phyloP scores from a whole-genome alignment of 1,140 invertebrate genomes.

The Drosophila bocki region DNA sequence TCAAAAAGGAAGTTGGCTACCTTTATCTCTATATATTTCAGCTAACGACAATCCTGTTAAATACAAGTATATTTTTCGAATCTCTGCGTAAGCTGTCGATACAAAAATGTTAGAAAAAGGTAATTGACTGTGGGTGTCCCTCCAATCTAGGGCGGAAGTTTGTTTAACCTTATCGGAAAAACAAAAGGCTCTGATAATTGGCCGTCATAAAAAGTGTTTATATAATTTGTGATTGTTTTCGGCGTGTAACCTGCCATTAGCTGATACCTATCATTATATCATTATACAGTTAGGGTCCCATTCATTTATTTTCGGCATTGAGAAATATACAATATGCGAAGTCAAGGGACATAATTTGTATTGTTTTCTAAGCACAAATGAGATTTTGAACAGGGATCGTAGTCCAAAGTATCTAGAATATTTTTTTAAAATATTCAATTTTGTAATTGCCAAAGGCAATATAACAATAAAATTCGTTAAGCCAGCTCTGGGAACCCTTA shows the following conservation, averaged over 20 bases:
- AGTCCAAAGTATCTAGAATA: too few relatives aligned
- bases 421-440: too few relatives aligned
- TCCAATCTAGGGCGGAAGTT: neutral
- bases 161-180: neutral
- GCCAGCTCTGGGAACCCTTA: too few relatives aligned
- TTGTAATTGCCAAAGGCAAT: neutral
- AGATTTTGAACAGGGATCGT: neutral
- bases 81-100: neutral
- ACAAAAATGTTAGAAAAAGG: neutral
- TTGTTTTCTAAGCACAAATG: neutral
- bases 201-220: conserved; percentile 1
- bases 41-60: neutral
- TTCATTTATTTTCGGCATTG: neutral
- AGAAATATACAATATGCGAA: neutral
- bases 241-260: neutral
- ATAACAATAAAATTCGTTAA: neutral
- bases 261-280: conserved; percentile 1
- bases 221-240: neutral
- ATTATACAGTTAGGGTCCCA: neutral
- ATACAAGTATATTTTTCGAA: neutral
- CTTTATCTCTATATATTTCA: neutral
- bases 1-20: neutral
- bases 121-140: neutral
- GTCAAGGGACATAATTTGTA: too few relatives aligned
- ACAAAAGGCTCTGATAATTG: neutral